These are phyloP conservation scores for Miltochrista miniata DNA, from an alignment of 2,888 invertebrate genomes.

Conservation along the genomic window DNA sequence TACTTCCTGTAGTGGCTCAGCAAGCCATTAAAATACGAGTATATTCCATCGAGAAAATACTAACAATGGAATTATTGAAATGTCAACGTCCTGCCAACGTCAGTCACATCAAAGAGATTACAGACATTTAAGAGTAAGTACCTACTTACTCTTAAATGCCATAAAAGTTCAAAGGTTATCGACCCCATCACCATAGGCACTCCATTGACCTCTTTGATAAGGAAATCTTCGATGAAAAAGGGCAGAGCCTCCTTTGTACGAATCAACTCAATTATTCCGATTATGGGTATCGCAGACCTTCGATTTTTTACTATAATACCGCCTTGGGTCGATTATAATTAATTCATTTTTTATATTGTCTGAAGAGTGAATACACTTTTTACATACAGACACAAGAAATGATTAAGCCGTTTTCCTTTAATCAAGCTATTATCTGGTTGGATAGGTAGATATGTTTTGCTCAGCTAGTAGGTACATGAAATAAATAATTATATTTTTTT, in stretches of 20 bases:
- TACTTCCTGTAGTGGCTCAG: background rate
- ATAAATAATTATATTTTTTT: too few relatives aligned
- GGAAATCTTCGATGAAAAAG: background rate
- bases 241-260: conserved; percentile 16
- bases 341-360: background rate
- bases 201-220: conserved; percentile 1
- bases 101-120: background rate
- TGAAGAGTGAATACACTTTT: background rate
- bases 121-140: too few relatives aligned
- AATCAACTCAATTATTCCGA: conserved; percentile 23
- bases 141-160: background rate
- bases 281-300: conserved; percentile 19
- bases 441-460: background rate
- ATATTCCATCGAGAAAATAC: background rate
- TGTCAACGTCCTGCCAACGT: background rate
- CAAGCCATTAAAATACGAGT: background rate
- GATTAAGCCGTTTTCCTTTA: background rate
- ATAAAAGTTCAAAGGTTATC: background rate
- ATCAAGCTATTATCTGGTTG: background rate
- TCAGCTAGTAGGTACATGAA: background rate
- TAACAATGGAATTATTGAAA: background rate
- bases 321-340: background rate
- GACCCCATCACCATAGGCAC: background rate
- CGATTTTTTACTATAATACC: conserved; percentile 9
- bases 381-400: background rate